These are phyloP conservation scores for Neostethus bicornis DNA, from an alignment of 2,797 vertebrate genomes.

Conservation along the genomic window DNA sequence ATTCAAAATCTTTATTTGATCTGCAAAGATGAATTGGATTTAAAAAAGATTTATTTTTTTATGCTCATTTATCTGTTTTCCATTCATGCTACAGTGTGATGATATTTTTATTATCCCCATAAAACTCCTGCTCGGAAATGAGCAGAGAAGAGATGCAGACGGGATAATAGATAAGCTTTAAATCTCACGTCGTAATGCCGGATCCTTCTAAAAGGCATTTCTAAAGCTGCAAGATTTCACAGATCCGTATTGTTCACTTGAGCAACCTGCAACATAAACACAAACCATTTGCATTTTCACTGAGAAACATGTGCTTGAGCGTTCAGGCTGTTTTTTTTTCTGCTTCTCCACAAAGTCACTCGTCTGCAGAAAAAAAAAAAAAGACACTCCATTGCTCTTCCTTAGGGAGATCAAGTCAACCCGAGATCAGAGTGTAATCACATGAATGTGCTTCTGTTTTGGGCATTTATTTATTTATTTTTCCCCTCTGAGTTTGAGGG, in stretches of 20 bases:
- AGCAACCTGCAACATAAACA: slow-evolving; percentile 13
- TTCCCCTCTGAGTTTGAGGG: slow-evolving; percentile 28
- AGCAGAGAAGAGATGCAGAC: not conserved
- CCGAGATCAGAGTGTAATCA: slow-evolving; percentile 49
- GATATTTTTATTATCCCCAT: not conserved
- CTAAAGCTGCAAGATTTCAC: not conserved
- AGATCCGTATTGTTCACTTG: slow-evolving; percentile 6
- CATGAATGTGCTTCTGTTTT: slow-evolving; percentile 37
- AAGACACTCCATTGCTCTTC: slow-evolving; percentile 33
- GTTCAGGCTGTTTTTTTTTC: slow-evolving; percentile 12
- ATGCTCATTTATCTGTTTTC: not conserved
- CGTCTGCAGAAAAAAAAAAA: slow-evolving; percentile 34
- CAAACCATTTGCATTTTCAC: slow-evolving; percentile 19
- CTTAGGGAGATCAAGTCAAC: slow-evolving; percentile 48
- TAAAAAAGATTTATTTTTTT: slow-evolving; percentile 6
- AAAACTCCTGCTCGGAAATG: not conserved
- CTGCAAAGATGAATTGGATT: not conserved
- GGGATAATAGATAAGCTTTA: not conserved
- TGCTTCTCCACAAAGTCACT: slow-evolving; percentile 44
- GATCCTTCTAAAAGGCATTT: slow-evolving; percentile 1
- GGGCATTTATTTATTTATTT: not conserved
- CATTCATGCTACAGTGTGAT: not conserved
- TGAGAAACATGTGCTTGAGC: slow-evolving; percentile 10
- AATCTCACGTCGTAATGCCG: not conserved
- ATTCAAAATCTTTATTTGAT: slow-evolving; percentile 3